phyloP scores from a whole-genome alignment of 2,888 invertebrate genomes.

The Dendrolimus houi region DNA sequence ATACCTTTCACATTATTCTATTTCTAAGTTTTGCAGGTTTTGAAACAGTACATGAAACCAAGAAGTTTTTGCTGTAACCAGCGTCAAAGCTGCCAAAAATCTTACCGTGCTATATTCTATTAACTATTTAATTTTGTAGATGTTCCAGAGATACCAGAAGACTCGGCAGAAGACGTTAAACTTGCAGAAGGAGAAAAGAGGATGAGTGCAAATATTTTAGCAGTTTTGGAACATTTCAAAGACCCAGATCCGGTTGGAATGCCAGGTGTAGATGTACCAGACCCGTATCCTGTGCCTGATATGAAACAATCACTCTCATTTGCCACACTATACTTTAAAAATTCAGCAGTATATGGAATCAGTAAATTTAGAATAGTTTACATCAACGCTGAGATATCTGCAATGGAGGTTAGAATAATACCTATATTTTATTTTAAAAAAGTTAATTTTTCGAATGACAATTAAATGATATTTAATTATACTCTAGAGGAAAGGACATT shows the following conservation, averaged over 20 bases:
- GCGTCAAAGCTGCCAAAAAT: too few relatives aligned
- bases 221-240: slow-evolving; percentile 86
- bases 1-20: too few relatives aligned
- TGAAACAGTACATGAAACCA: too few relatives aligned
- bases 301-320: slow-evolving; percentile 83
- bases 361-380: slow-evolving; percentile 86
- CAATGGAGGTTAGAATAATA: slow-evolving; percentile 78
- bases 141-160: slow-evolving; percentile 22
- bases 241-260: slow-evolving; percentile 86
- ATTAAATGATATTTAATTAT: too few relatives aligned
- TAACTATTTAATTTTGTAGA: neutral
- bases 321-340: slow-evolving; percentile 82
- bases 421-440: too few relatives aligned
- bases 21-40: too few relatives aligned
- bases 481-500: too few relatives aligned
- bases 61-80: too few relatives aligned
- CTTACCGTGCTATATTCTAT: too few relatives aligned
- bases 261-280: slow-evolving; percentile 87
- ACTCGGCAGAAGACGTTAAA: slow-evolving; percentile 19
- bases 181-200: slow-evolving; percentile 76
- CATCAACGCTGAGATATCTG: slow-evolving; percentile 82
- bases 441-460: too few relatives aligned
- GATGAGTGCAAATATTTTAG: slow-evolving; percentile 82
- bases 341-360: slow-evolving; percentile 84
- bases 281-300: slow-evolving; percentile 87